phyloP scores from a whole-genome alignment of 1,140 invertebrate genomes.

The Centruroides sculpturatus region DNA sequence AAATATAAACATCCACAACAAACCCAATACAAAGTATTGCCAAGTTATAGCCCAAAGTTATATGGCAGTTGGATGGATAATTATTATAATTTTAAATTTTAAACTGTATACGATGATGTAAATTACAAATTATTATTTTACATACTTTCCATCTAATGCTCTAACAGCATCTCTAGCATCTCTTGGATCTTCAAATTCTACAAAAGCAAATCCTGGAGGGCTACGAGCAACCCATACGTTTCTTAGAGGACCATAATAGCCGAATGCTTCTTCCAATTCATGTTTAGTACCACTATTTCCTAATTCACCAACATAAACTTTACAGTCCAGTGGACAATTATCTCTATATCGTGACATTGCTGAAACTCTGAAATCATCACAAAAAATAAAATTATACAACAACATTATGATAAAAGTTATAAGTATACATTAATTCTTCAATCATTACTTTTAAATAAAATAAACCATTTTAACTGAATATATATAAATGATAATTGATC shows the following conservation, averaged over 20 bases:
- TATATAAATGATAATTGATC: no score
- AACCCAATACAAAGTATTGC: no score
- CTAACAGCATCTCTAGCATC: conserved; percentile 87
- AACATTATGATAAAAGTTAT: no score
- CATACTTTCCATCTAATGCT: conserved; percentile 49
- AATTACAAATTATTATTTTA: conserved; percentile 5
- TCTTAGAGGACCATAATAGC: conserved; percentile 79
- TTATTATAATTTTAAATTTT: no score
- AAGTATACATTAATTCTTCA: no score
- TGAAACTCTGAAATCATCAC: no score
- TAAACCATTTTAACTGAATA: no score
- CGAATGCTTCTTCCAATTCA: conserved; percentile 83
- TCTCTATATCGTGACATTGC: no score
- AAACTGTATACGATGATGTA: background rate
- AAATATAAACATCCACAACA: no score
- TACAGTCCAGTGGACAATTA: conserved; percentile 57
- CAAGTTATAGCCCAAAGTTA: background rate
- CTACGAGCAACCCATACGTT: conserved; percentile 93
- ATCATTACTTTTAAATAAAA: no score
- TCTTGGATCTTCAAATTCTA: conserved; percentile 86
- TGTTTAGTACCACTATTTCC: conserved; percentile 64
- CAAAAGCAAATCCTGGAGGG: conserved; percentile 87
- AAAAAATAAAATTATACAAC: no score
- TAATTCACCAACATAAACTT: conserved; percentile 93
- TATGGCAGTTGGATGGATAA: background rate